A percentile compares a stretch with the other conserved stretches of the same genome.
These are phyloP conservation scores for Tringa solitaria DNA, from an alignment of 2,113 vertebrate species.

Conservation along the genomic window DNA sequence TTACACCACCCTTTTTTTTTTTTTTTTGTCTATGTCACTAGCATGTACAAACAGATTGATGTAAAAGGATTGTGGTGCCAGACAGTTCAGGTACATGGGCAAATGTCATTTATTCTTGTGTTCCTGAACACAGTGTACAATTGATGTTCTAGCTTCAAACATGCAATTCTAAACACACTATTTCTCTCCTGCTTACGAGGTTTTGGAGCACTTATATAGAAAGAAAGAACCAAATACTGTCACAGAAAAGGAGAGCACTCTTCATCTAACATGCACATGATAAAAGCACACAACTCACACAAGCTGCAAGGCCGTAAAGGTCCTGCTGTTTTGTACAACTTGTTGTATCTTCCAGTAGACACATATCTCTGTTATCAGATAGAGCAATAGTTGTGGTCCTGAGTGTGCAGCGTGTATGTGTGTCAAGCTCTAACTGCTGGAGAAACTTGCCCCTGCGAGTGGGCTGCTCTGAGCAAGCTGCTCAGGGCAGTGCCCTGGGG, in stretches of 20 bases:
- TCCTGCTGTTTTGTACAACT: background rate
- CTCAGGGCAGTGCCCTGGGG: background rate
- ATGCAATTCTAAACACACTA: background rate
- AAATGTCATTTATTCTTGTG: background rate
- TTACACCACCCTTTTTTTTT: background rate
- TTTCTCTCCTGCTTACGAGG: background rate
- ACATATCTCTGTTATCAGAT: background rate
- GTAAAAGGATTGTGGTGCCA: background rate
- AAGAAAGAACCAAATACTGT: background rate
- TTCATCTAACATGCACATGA: background rate
- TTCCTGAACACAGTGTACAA: background rate
- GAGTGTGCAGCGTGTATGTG: fast-evolving
- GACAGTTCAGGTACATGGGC: background rate
- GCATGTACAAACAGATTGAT: background rate
- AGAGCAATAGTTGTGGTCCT: background rate
- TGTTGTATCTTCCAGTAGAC: background rate
- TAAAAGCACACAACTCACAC: background rate
- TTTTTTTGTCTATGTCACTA: background rate
- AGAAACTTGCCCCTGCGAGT: background rate
- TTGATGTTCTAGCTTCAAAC: background rate
- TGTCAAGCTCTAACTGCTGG: background rate
- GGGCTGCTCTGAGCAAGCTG: background rate
- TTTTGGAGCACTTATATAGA: background rate
- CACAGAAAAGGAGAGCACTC: background rate
- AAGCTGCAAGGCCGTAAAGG: background rate